A percentile compares a stretch with the other conserved stretches of the same genome.
Conservation (phyloP, 2,113 vertebrate species). For the Ophthalmolycus amberensis region DNA sequence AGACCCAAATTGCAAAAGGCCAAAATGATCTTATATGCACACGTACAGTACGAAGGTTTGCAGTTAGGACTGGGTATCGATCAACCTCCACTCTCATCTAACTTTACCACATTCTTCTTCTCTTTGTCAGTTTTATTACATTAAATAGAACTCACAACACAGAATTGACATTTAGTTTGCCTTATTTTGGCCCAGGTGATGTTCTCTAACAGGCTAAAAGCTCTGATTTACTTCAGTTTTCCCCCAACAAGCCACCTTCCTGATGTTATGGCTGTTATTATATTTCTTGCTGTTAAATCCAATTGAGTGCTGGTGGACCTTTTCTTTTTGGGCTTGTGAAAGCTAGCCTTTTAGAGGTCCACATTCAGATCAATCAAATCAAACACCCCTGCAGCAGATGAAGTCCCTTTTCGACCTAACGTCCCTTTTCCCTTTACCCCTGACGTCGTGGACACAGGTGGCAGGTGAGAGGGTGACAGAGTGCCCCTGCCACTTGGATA, state of each 20-base stretch:
- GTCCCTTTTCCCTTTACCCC: constrained; percentile 14
- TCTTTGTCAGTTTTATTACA: background rate
- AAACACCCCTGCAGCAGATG: constrained; percentile 30
- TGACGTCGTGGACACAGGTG: constrained; percentile 19
- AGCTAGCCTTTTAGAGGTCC: constrained; percentile 21
- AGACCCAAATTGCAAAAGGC: background rate
- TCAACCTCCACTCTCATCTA: background rate
- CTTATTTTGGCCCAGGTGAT: background rate
- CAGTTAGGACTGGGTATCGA: background rate
- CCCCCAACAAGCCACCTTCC: constrained; percentile 2
- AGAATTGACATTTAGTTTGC: constrained; percentile 1
- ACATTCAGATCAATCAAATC: constrained; percentile 55
- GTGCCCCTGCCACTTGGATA: constrained; percentile 8
- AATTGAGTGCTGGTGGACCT: constrained; percentile 16
- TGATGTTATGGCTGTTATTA: constrained; percentile 33
- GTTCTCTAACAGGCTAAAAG: constrained; percentile 8
- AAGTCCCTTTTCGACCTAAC: constrained; percentile 33
- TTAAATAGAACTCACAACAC: background rate
- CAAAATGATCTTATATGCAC: background rate
- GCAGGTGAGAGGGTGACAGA: background rate
- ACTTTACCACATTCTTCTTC: background rate
- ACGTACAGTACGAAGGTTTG: background rate
- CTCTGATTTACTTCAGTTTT: constrained; percentile 12
- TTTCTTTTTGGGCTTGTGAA: constrained; percentile 29
- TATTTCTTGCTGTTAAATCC: constrained; percentile 34